These are phyloP conservation scores for Trachelus stipa DNA, from an alignment of 2,888 invertebrate species.

Conservation along the genomic window DNA sequence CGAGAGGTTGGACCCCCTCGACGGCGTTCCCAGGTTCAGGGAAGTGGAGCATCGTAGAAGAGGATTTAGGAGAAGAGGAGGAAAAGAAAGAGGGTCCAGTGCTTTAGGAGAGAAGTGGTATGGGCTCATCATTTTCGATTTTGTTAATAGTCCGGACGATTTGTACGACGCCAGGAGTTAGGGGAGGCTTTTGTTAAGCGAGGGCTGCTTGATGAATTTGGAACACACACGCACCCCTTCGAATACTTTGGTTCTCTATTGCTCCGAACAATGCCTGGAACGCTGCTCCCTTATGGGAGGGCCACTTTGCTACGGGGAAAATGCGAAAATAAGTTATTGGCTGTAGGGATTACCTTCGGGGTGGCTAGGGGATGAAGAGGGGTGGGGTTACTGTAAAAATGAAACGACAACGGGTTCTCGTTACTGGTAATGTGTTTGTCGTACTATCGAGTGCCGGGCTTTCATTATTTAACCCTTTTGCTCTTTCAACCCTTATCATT, in stretches of 20 bases:
- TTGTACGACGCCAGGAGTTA: slow-evolving; percentile 11
- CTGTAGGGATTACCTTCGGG: not conserved
- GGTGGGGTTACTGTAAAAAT: not conserved
- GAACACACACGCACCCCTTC: slow-evolving; percentile 22
- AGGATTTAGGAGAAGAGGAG: too few relatives aligned
- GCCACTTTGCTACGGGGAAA: not conserved
- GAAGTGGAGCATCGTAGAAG: too few relatives aligned
- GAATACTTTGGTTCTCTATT: too few relatives aligned
- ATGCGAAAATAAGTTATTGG: slow-evolving; percentile 4
- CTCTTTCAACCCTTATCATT: too few relatives aligned
- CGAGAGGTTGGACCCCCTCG: slow-evolving; percentile 7
- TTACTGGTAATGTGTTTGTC: not conserved
- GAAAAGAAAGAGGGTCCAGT: not conserved
- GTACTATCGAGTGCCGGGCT: too few relatives aligned
- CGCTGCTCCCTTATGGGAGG: not conserved
- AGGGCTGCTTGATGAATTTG: slow-evolving; percentile 22
- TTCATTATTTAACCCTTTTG: too few relatives aligned
- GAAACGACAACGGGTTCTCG: not conserved
- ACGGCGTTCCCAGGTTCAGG: too few relatives aligned
- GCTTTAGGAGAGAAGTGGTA: not conserved
- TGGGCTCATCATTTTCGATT: slow-evolving; percentile 20
- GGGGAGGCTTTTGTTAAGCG: slow-evolving; percentile 15
- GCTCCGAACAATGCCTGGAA: too few relatives aligned
- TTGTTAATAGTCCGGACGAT: slow-evolving; percentile 19
- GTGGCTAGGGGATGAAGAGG: not conserved